Evolutionary conservation across 2,797 vertebrate genomes (phyloP).

Genomic region (Lagorchestes hirsutus): DNA sequence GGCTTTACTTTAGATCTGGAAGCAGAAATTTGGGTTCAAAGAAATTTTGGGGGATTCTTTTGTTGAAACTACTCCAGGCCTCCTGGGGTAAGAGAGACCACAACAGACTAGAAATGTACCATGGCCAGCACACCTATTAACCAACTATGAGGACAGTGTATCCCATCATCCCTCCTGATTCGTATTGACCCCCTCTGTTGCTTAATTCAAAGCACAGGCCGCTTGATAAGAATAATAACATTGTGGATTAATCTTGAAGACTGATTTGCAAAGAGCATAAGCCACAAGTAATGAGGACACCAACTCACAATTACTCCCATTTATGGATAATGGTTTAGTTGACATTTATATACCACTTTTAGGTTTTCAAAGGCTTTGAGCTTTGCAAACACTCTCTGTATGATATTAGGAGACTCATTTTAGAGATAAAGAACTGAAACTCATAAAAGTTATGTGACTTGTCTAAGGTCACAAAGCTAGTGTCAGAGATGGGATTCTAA

Average conservation of each 20-base stretch:
- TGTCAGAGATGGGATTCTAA: background rate
- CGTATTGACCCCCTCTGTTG: background rate
- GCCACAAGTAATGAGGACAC: background rate
- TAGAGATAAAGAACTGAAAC: background rate
- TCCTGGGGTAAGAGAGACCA: background rate
- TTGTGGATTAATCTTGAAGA: background rate
- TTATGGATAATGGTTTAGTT: background rate
- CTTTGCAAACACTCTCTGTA: background rate
- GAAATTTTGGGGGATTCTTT: background rate
- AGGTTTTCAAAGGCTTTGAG: background rate
- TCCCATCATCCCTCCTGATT: background rate
- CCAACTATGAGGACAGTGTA: background rate
- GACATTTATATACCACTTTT: background rate
- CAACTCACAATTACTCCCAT: background rate
- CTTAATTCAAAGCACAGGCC: background rate
- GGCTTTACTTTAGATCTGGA: background rate
- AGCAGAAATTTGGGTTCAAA: background rate
- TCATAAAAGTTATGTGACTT: background rate
- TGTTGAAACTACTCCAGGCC: conserved; percentile 26
- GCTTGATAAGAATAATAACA: background rate
- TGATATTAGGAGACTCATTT: background rate
- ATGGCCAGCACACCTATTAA: background rate
- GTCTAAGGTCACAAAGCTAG: background rate
- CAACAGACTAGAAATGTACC: background rate
- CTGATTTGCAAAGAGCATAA: background rate